phyloP scores from a whole-genome alignment of 2,113 vertebrate species.

The Potamarius usumacintae region DNA sequence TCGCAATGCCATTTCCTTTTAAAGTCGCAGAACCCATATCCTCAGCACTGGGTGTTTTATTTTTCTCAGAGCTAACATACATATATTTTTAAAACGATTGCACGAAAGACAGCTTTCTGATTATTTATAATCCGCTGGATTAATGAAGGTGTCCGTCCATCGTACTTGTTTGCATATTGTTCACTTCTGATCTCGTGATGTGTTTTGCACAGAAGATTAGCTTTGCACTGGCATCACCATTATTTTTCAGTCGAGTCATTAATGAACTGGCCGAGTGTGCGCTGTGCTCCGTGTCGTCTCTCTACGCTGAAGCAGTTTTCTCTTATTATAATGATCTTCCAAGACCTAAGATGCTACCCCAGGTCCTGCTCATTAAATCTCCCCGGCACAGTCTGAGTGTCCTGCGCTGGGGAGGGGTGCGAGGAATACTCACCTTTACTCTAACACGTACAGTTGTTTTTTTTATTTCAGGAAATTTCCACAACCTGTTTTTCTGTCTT shows the following conservation, averaged over 20 bases:
- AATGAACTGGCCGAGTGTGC: constrained; percentile 48
- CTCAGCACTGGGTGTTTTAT: not conserved
- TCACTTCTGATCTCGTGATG: constrained; percentile 40
- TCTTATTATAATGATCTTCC: constrained; percentile 50
- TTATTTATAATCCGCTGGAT: not conserved
- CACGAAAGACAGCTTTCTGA: not conserved
- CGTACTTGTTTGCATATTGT: constrained; percentile 41
- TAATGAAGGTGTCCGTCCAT: constrained; percentile 29
- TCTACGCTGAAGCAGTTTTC: constrained; percentile 49
- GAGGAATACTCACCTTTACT: not conserved
- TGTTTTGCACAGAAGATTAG: constrained; percentile 55
- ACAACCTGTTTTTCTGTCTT: constrained; percentile 46
- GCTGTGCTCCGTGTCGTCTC: constrained; percentile 37
- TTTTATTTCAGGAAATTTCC: constrained; percentile 28
- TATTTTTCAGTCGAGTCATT: constrained; percentile 51
- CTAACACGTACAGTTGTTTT: not conserved
- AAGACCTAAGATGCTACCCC: constrained; percentile 29
- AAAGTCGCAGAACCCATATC: constrained; percentile 71
- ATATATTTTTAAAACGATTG: not conserved
- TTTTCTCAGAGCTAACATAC: not conserved
- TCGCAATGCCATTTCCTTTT: constrained; percentile 69
- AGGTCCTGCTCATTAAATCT: constrained; percentile 48
- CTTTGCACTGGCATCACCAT: constrained; percentile 47
- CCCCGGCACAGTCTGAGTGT: not conserved
- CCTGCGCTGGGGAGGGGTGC: not conserved